These are phyloP conservation scores for Lithophane leautieri DNA, from an alignment of 2,888 invertebrate species.

Conservation along the genomic window DNA sequence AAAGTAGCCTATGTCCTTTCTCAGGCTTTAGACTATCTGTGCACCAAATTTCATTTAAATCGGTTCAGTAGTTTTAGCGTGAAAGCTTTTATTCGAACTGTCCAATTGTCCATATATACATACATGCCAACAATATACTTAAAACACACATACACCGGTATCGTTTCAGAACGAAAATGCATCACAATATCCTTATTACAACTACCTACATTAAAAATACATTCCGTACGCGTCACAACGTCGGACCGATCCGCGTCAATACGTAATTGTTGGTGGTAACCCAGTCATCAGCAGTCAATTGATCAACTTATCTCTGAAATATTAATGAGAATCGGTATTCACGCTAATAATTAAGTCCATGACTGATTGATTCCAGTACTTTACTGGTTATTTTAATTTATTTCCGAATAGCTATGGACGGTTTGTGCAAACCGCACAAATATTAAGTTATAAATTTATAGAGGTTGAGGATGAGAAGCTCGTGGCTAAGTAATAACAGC, in stretches of 20 bases:
- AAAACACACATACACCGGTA: neutral
- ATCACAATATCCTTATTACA: neutral
- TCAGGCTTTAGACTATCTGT: no score
- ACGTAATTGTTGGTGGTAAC: slow-evolving; percentile 37
- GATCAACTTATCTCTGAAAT: slow-evolving; percentile 70
- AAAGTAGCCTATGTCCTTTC: no score
- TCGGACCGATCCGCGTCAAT: slow-evolving; percentile 2
- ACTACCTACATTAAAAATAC: neutral
- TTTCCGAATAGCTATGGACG: neutral
- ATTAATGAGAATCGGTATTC: slow-evolving; percentile 67
- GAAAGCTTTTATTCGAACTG: neutral
- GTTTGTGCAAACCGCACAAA: no score
- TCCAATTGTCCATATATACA: neutral
- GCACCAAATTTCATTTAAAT: no score
- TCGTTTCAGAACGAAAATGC: neutral
- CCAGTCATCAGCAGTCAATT: slow-evolving; percentile 56
- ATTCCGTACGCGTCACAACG: neutral
- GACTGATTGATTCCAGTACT: slow-evolving; percentile 49
- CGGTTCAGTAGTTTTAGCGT: no score
- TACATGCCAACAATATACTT: neutral
- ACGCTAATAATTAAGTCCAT: slow-evolving; percentile 37
- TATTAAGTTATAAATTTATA: no score
- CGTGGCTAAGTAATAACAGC: no score
- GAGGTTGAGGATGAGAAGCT: no score
- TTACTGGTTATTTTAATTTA: slow-evolving; percentile 12